Base-by-base conservation (phyloP, 1,140 invertebrate species). In the Acromyrmex charruanus region DNA sequence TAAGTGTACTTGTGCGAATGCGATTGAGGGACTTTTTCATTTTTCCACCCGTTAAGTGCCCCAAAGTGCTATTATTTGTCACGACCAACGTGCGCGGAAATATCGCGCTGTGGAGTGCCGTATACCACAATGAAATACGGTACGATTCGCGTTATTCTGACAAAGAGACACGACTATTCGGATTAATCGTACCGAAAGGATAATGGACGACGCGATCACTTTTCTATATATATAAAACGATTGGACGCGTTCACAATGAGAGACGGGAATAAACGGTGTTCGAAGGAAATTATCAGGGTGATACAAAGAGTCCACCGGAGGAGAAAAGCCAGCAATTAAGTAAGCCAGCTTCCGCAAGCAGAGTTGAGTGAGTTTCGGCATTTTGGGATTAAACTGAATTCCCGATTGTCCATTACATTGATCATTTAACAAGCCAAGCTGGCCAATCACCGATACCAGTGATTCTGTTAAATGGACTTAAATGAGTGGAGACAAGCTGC, bases 51-150 rank as follows among this genome's bases (percentile, higher is more conserved):
- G 80, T 75, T 74, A 84, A 84, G 80, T 75, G 80, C 21, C 55
- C 58, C 28, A 61, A 84, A 84, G 80, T 84, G 69, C 69, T 84
- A 80, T 84, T 84, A 84, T 84, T 84, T 84, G 80, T 84, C 80
- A 84, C 55, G 80, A 31, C 21, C 80, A 82, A 61, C 69, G 55
- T 55, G 69, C 69, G 21, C 14, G 69, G 69, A 74, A 84, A 84
- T 84, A 84, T 84, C 69, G 80, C 55, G 31, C 65, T 51, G 31
- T 31, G 18, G 68, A 74, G 55, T 61, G 39, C 44, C 79, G 35
- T 72, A 74, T 18, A 74, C 55, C 35, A 49, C 80, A 49, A 74
- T 82, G 55, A 82, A 72, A 82, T 74, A 82, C 35, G 16, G 53
- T 49, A 10, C 31, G 25, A 25, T 7, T 74, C 55, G 69, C 68